Evolutionary conservation across 2,113 vertebrate species (phyloP).

Genomic region (Pithys albifrons): DNA sequence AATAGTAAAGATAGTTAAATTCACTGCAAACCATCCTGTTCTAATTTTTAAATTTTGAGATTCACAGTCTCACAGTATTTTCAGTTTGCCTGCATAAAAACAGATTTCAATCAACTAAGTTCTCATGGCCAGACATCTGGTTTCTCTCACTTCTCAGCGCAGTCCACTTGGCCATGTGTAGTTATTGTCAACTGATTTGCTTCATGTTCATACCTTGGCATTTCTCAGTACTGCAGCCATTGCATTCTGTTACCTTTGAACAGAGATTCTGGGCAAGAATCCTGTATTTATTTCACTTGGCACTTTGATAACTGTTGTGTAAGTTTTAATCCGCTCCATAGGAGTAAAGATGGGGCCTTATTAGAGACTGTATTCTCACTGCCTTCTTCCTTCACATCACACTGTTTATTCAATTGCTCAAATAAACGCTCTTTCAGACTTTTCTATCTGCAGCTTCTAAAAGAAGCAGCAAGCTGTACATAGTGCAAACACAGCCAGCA

Average conservation of each 20-base stretch:
- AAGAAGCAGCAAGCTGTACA: neutral
- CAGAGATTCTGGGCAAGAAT: neutral
- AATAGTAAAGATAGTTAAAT: neutral
- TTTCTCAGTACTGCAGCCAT: neutral
- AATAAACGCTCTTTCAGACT: neutral
- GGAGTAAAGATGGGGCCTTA: neutral
- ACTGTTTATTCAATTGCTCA: neutral
- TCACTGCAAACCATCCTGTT: neutral
- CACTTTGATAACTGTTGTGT: fast-evolving
- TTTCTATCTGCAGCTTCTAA: neutral
- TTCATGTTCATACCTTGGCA: neutral
- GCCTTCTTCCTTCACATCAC: neutral
- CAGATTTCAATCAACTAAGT: neutral
- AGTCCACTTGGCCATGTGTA: neutral
- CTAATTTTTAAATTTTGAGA: neutral
- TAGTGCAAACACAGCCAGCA: fast-evolving
- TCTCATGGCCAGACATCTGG: neutral
- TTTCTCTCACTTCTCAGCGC: neutral
- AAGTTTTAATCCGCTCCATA: neutral
- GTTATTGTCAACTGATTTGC: neutral
- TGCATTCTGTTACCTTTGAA: neutral
- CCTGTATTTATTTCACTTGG: neutral
- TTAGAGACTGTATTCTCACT: neutral
- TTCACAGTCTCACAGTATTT: neutral
- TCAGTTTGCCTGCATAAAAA: neutral